phyloP scores from a whole-genome alignment of 2,888 invertebrate genomes.

The Idaea dimidiata region DNA sequence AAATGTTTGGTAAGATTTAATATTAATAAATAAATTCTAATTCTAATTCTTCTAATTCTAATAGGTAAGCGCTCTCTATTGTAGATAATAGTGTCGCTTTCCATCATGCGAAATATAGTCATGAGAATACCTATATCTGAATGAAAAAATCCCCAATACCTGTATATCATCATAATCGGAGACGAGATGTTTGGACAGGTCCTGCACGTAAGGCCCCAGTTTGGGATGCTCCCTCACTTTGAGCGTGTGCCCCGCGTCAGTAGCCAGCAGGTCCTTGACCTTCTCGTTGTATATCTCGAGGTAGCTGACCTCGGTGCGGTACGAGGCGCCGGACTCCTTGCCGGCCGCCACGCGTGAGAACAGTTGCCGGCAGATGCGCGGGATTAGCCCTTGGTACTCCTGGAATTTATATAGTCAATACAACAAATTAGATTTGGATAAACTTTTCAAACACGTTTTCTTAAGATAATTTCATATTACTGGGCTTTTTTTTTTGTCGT shows the following conservation, averaged over 20 bases:
- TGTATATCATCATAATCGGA: constrained; percentile 93
- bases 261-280: constrained; percentile 86
- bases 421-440: background rate
- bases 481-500: too few species aligned
- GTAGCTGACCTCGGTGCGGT: constrained; percentile 92
- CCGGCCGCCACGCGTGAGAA: constrained; percentile 91
- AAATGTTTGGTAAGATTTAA: too few species aligned
- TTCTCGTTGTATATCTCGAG: constrained; percentile 93
- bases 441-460: too few species aligned
- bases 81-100: too few species aligned
- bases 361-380: constrained; percentile 91
- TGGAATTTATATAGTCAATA: constrained; percentile 40
- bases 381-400: constrained; percentile 91
- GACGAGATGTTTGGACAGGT: constrained; percentile 91
- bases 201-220: constrained; percentile 92
- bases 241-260: constrained; percentile 84
- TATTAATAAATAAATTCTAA: too few species aligned
- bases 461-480: too few species aligned
- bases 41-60: too few species aligned
- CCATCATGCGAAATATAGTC: too few species aligned
- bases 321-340: constrained; percentile 90
- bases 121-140: too few species aligned
- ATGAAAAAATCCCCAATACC: too few species aligned
- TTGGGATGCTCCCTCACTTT: constrained; percentile 90
- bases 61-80: too few species aligned